A percentile compares a stretch with the other conserved stretches of the same genome.
Conservation (phyloP, 1,140 invertebrate species). For the Diorhabda sublineata region DNA sequence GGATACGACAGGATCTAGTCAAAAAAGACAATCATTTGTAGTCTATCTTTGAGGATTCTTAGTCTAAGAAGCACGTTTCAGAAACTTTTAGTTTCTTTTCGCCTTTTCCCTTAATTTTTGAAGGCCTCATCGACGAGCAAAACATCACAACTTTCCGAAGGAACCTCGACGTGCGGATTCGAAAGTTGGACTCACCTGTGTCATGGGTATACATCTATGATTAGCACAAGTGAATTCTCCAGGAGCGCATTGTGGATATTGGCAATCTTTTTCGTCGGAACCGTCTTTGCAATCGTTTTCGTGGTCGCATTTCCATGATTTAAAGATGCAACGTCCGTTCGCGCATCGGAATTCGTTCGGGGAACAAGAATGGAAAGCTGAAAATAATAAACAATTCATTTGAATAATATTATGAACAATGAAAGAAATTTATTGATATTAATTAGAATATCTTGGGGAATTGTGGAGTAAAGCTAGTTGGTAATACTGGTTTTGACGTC, state of each 20-base stretch:
- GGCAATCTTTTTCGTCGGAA: slow-evolving; percentile 88
- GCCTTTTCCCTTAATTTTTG: too few relatives aligned
- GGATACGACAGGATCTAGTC: too few relatives aligned
- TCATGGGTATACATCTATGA: slow-evolving; percentile 79
- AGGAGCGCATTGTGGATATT: slow-evolving; percentile 82
- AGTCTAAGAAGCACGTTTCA: too few relatives aligned
- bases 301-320: slow-evolving; percentile 91
- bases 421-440: neutral
- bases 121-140: too few relatives aligned
- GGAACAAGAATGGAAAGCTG: slow-evolving; percentile 88
- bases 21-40: too few relatives aligned
- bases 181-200: slow-evolving; percentile 52
- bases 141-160: too few relatives aligned
- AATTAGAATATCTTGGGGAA: too few relatives aligned
- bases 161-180: too few relatives aligned
- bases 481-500: too few relatives aligned
- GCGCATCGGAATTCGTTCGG: slow-evolving; percentile 90
- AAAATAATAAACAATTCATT: slow-evolving; percentile 35
- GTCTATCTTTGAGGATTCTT: too few relatives aligned
- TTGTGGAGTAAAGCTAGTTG: too few relatives aligned
- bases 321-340: slow-evolving; percentile 92
- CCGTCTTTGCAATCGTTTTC: slow-evolving; percentile 94
- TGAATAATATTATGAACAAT: neutral
- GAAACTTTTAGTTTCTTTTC: too few relatives aligned
- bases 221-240: slow-evolving; percentile 94